Conservation (phyloP, 2,113 vertebrate genomes). For the Paedocypris sp. region DNA sequence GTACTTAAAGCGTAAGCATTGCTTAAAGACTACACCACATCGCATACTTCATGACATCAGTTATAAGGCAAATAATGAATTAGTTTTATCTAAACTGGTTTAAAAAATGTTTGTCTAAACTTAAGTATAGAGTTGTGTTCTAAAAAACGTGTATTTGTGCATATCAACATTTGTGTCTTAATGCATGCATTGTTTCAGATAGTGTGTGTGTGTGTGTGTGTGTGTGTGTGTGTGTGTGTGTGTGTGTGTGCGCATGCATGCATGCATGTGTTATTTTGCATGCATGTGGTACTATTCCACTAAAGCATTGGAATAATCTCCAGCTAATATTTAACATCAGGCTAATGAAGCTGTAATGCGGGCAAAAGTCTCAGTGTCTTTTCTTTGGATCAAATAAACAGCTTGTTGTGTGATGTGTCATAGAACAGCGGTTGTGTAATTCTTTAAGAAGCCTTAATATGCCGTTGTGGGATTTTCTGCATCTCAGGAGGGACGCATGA, state of each 20-base stretch:
- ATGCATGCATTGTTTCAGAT: too few relatives aligned
- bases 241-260: too few relatives aligned
- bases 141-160: too few relatives aligned
- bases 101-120: constrained; percentile 25
- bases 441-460: neutral
- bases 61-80: neutral
- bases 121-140: constrained; percentile 7
- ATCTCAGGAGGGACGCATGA: neutral
- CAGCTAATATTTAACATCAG: neutral
- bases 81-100: constrained; percentile 6
- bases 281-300: too few relatives aligned
- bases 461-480: neutral
- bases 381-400: neutral
- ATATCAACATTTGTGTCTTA: too few relatives aligned
- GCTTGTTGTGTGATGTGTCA: neutral
- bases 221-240: too few relatives aligned
- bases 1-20: neutral
- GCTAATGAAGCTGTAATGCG: neutral
- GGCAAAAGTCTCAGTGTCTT: neutral
- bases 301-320: constrained; percentile 4
- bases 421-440: neutral
- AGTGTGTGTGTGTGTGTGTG: constrained; percentile 17
- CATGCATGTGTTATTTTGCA: too few relatives aligned
- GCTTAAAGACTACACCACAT: neutral
- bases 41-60: neutral